A percentile compares a stretch with the other conserved stretches of the same genome.
Evolutionary conservation across 2,797 vertebrate genomes (phyloP).

Genomic region (Garrulus glandarius): DNA sequence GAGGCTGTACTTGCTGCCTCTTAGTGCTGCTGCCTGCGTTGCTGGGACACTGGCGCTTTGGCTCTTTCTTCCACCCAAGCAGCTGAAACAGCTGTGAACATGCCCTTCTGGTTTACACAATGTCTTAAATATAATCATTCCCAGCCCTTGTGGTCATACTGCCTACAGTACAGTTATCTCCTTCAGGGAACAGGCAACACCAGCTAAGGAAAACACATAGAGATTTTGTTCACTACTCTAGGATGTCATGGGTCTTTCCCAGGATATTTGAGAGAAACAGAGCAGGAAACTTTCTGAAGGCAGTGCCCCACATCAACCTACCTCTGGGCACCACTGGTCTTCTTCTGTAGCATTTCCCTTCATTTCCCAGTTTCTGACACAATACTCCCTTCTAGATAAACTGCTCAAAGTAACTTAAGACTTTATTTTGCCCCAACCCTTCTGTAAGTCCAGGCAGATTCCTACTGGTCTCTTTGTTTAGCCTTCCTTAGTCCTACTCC

Average conservation of each 20-base stretch:
- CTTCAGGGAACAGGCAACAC: accelerated
- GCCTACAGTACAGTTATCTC: neutral
- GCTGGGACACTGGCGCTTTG: accelerated
- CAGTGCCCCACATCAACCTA: neutral
- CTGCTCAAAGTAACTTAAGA: neutral
- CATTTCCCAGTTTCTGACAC: neutral
- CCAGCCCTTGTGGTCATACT: neutral
- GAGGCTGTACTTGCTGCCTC: accelerated
- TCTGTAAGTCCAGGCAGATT: neutral
- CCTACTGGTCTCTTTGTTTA: neutral
- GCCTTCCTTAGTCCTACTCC: neutral
- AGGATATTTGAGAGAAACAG: neutral
- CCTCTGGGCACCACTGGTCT: neutral
- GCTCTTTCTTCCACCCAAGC: neutral
- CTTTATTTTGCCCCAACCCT: neutral
- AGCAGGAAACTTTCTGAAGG: neutral
- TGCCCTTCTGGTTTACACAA: neutral
- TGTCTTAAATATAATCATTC: neutral
- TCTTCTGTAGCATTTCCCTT: neutral
- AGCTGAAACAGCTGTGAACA: neutral
- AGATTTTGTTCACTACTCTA: neutral
- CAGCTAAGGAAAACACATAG: neutral
- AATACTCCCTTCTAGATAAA: neutral
- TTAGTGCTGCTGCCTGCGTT: neutral
- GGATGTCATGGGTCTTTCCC: neutral